Percentiles rank a stretch among this genome's conserved stretches.
These are phyloP conservation scores for Brachionus rotundiformis DNA, from an alignment of 1,140 invertebrate species.

Conservation along the genomic window DNA sequence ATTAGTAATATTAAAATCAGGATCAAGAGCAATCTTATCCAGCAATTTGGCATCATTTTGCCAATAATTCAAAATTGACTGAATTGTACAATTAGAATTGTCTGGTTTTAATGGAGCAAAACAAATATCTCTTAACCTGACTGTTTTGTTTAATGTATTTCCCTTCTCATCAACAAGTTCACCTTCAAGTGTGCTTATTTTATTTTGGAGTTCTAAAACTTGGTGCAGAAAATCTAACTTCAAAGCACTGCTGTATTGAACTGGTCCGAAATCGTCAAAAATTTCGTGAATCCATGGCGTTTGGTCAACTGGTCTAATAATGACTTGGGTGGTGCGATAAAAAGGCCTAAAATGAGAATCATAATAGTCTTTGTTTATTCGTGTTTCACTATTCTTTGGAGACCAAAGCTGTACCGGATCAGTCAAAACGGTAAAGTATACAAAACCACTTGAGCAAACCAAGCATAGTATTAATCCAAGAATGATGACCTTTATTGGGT, in stretches of 20 bases:
- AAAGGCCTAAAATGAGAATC: conserved; percentile 80
- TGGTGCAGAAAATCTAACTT: conserved; percentile 75
- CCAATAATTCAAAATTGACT: conserved; percentile 86
- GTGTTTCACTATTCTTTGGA: conserved; percentile 77
- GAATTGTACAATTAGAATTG: conserved; percentile 76
- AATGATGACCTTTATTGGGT: conserved; percentile 76
- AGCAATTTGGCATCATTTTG: conserved; percentile 65
- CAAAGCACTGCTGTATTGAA: conserved; percentile 80
- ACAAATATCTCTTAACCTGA: conserved; percentile 80
- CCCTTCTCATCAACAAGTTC: conserved; percentile 60
- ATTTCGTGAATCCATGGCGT: neutral
- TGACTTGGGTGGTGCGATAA: conserved; percentile 88
- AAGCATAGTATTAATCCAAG: conserved; percentile 70
- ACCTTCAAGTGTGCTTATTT: conserved; percentile 65
- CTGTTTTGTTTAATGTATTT: conserved; percentile 51
- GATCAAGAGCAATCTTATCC: neutral
- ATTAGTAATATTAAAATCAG: conserved; percentile 52
- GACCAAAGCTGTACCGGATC: conserved; percentile 97
- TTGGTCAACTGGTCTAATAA: conserved; percentile 67
- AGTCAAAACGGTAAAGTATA: conserved; percentile 76
- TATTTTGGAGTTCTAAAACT: conserved; percentile 76
- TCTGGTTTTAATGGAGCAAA: conserved; percentile 77
- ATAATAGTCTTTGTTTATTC: conserved; percentile 84
- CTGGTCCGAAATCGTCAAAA: conserved; percentile 59
- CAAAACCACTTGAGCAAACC: conserved; percentile 71